Evolutionary conservation across 1,140 invertebrate genomes (phyloP).

Genomic region (Odontomachus brunneus): DNA sequence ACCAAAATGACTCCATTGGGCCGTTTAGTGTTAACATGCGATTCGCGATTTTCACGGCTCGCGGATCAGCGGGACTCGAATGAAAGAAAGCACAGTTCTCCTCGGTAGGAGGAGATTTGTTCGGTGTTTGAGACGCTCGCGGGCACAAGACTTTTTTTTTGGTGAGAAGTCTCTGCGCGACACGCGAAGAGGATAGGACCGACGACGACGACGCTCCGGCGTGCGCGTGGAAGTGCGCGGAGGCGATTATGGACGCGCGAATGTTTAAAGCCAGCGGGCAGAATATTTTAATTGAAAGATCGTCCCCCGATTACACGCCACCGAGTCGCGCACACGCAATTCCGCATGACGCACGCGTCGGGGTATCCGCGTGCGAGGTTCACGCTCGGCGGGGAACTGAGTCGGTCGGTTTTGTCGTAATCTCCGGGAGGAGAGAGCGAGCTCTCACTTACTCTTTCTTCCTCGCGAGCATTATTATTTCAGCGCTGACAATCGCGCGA

Average conservation of each 20-base stretch:
- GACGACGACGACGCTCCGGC: neutral
- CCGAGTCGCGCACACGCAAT: conserved; percentile 42
- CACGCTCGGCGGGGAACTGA: conserved; percentile 12
- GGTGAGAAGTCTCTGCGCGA: too few relatives aligned
- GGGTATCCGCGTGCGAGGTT: conserved; percentile 23
- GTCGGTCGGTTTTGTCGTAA: conserved; percentile 10
- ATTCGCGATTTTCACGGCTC: conserved; percentile 13
- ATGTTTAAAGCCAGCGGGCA: conserved; percentile 69
- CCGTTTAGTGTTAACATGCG: too few relatives aligned
- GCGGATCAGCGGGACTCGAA: neutral
- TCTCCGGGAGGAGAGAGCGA: neutral
- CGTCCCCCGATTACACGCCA: conserved; percentile 49
- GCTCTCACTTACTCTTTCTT: neutral
- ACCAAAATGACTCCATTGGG: too few relatives aligned
- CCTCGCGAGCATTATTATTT: conserved; percentile 26
- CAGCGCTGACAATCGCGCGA: conserved; percentile 32
- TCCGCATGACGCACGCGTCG: conserved; percentile 27
- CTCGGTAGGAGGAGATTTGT: too few relatives aligned
- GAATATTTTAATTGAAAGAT: conserved; percentile 76
- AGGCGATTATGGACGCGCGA: conserved; percentile 33
- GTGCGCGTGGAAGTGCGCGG: neutral
- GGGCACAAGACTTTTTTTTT: conserved; percentile 46
- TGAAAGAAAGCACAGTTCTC: neutral
- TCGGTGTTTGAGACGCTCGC: conserved; percentile 41
- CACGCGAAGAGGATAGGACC: too few relatives aligned